Base-by-base conservation (phyloP, 2,888 invertebrate species). In the Drosophila mettleri region DNA sequence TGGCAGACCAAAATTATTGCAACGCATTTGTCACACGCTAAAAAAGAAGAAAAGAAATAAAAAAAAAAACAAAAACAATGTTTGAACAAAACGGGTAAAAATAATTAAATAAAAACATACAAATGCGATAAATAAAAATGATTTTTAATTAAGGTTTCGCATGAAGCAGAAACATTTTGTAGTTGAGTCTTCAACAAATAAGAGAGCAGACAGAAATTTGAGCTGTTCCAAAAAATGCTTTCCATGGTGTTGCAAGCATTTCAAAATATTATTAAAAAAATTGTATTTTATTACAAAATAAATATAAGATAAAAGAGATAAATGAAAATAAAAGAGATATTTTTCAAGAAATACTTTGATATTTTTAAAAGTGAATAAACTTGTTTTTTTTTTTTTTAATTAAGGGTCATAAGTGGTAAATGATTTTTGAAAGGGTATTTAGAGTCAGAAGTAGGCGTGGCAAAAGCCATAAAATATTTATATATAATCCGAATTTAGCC, bases 61-160 rank as follows among this genome's bases (percentile, higher is more conserved):
- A 29, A 29, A 29, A 20, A 2, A 14, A n/a, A 29, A 20, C 20
- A 39, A 20, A 9, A 34, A n/a, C 31, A 12, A 38, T 27, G 8
- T 16, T 1, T 3, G 29, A 22, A 67, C 48, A 62, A 67, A 33
- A 36, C 16, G 24, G 36, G 22, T 46, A 45, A 52, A 45, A 39
- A n/a, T 39, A 41, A 59, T 60, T 20, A 38, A 41, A 69, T 54
- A 24, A 54, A 53, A 58, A 59, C 62, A 24, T 18, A 18, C 65
- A 74, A 88, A 82, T 76, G 49, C 72, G 39, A 86, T 80, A 75
- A 84, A 82, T 72, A 69, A 74, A 73, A 86, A 60, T 69, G 31
- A 80, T 79, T 86, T 83, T 84, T 84, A 77, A 84, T 84, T 84
- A 88, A 86, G 74, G 72, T 57, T 54, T 58, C 72, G 51, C 67